phyloP scores from a whole-genome alignment of 2,113 vertebrate genomes.

The Malurus alboscapulatus region DNA sequence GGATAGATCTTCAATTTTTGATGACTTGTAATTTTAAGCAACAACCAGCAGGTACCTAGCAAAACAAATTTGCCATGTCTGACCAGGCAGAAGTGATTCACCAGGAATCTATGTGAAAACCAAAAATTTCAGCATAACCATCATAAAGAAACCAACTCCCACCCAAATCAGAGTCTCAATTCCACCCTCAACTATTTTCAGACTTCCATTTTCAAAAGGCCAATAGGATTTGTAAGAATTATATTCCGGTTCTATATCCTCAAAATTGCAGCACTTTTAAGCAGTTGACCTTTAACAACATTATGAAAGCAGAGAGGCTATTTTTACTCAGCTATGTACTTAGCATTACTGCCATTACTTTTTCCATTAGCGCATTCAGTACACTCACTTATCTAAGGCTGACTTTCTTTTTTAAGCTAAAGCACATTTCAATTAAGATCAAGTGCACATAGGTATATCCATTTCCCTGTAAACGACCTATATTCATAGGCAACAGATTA shows the following conservation, averaged over 20 bases:
- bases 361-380: conserved; percentile 39
- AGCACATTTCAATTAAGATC: conserved; percentile 11
- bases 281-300: conserved; percentile 39
- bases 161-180: background rate
- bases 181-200: background rate
- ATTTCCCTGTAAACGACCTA: background rate
- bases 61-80: background rate
- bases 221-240: background rate
- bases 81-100: background rate
- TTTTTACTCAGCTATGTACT: conserved; percentile 37
- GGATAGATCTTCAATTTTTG: background rate
- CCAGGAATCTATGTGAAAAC: background rate
- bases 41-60: background rate
- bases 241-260: background rate
- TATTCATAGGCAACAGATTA: background rate
- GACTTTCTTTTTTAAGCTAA: background rate
- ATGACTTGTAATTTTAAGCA: background rate
- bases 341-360: conserved; percentile 25
- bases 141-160: background rate
- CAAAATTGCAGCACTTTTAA: conserved; percentile 34
- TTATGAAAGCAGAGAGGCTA: conserved; percentile 24
- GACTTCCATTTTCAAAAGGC: conserved; percentile 11
- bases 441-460: background rate
- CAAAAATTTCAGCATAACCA: background rate
- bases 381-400: background rate